phyloP scores from a whole-genome alignment of 92 coral and sea anemone genomes.

The Nematostella vectensis region DNA sequence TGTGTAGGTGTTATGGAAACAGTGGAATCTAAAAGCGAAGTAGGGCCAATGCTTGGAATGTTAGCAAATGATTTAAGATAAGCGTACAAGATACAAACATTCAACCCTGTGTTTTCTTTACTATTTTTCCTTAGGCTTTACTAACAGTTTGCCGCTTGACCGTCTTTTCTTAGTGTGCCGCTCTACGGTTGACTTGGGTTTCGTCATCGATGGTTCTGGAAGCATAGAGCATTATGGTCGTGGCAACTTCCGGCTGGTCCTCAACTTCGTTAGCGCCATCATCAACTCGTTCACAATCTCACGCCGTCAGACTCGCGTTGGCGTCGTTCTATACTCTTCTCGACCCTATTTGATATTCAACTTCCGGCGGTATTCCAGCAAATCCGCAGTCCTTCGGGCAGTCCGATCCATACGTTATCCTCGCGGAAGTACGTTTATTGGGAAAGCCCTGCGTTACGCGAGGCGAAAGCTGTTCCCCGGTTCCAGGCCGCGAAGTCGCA shows the following conservation, averaged over 20 bases:
- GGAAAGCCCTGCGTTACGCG: conserved; percentile 63
- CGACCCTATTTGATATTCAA: conserved; percentile 48
- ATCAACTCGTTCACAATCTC: conserved; percentile 60
- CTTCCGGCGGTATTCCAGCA: conserved; percentile 46
- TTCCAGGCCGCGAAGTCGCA: conserved; percentile 26
- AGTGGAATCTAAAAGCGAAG: too few species aligned
- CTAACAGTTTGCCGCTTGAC: too few species aligned
- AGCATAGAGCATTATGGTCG: conserved; percentile 76
- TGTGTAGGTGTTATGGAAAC: too few species aligned
- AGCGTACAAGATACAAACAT: too few species aligned
- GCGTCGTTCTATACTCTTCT: conserved; percentile 58
- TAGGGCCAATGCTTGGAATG: too few species aligned
- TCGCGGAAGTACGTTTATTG: conserved; percentile 73
- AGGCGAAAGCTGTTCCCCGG: conserved; percentile 43
- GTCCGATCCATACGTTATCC: conserved; percentile 68
- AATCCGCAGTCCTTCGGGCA: conserved; percentile 28
- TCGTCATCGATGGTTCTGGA: conserved; percentile 89
- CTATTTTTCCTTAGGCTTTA: too few species aligned
- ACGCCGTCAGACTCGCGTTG: conserved; percentile 56
- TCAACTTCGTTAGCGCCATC: conserved; percentile 60
- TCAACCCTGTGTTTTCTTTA: too few species aligned
- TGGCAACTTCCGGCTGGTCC: conserved; percentile 75
- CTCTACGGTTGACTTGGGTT: conserved; percentile 62
- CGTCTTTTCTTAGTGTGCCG: conserved; percentile 42
- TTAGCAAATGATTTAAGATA: too few species aligned